Conservation (phyloP, 2,888 invertebrate genomes). For the Drosophila pegasa region DNA sequence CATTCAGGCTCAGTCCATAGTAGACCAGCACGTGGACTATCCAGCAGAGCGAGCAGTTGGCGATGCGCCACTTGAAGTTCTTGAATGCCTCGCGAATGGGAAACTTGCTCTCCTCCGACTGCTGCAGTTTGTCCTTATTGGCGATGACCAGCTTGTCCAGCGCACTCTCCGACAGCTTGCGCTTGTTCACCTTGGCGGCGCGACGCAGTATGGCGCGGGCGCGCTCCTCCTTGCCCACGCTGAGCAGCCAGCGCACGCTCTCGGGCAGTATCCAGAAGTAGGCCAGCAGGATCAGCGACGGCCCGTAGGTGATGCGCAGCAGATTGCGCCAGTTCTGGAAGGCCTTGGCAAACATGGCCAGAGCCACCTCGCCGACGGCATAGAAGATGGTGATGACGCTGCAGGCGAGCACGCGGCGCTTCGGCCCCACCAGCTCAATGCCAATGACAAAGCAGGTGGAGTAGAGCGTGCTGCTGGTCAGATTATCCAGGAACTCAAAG, state of each 20-base stretch:
- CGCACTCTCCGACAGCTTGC: constrained; percentile 86
- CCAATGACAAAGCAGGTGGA: constrained; percentile 90
- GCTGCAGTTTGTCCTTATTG: constrained; percentile 75
- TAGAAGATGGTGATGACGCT: constrained; percentile 90
- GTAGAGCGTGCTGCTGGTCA: constrained; percentile 89
- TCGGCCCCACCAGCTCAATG: constrained; percentile 91
- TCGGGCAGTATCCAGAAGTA: constrained; percentile 90
- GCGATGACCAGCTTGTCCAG: constrained; percentile 81
- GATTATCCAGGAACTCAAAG: constrained; percentile 90
- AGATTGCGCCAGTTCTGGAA: constrained; percentile 89
- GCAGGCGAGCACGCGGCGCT: constrained; percentile 90
- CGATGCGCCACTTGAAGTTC: constrained; percentile 82
- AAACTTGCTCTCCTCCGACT: constrained; percentile 76
- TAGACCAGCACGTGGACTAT: constrained; percentile 92
- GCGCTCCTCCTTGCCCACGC: constrained; percentile 86
- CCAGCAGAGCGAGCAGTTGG: constrained; percentile 92
- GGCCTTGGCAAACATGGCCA: constrained; percentile 89
- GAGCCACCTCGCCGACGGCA: constrained; percentile 89
- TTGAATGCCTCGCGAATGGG: constrained; percentile 81
- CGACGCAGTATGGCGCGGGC: constrained; percentile 87
- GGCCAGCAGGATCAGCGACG: constrained; percentile 88
- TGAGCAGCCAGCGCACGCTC: constrained; percentile 91
- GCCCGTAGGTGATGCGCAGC: constrained; percentile 88
- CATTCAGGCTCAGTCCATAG: constrained; percentile 92
- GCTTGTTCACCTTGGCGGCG: constrained; percentile 88